phyloP scores from a whole-genome alignment of 2,797 vertebrate species.

The Centropyge bicolor region DNA sequence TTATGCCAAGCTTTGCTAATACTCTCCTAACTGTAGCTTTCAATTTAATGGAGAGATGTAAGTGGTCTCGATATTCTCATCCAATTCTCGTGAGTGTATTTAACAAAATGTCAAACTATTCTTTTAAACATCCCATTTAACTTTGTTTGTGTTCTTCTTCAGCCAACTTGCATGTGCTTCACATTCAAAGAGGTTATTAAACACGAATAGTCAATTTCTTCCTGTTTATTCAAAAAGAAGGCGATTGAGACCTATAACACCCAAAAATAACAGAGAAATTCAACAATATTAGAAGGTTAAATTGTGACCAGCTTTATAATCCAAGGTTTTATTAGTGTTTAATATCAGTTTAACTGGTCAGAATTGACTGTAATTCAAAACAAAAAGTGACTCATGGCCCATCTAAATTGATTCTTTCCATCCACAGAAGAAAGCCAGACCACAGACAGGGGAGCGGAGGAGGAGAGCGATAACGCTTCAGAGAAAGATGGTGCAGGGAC shows the following conservation, averaged over 20 bases:
- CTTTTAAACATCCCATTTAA: too few species aligned
- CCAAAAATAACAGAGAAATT: neutral
- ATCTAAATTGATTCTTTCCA: slow-evolving; percentile 15
- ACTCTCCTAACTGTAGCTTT: neutral
- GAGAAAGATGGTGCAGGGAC: slow-evolving; percentile 45
- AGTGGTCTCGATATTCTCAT: neutral
- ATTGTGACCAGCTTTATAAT: too few species aligned
- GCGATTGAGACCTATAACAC: neutral
- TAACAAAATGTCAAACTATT: neutral
- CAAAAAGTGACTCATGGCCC: neutral
- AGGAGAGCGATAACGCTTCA: slow-evolving; percentile 45
- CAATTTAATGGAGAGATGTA: neutral
- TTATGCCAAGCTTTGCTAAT: neutral
- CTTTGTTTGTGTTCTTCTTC: too few species aligned
- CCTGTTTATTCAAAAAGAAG: neutral
- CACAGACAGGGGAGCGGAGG: slow-evolving; percentile 44
- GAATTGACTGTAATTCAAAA: neutral
- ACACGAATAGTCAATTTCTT: neutral
- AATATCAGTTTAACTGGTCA: neutral
- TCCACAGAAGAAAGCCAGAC: slow-evolving; percentile 68
- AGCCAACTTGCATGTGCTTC: neutral
- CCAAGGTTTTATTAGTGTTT: too few species aligned
- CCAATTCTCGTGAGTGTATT: neutral
- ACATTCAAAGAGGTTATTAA: neutral
- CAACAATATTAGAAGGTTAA: neutral